Base-by-base conservation (phyloP, 2,888 invertebrate species). In the Kryphioiulus occultus region DNA sequence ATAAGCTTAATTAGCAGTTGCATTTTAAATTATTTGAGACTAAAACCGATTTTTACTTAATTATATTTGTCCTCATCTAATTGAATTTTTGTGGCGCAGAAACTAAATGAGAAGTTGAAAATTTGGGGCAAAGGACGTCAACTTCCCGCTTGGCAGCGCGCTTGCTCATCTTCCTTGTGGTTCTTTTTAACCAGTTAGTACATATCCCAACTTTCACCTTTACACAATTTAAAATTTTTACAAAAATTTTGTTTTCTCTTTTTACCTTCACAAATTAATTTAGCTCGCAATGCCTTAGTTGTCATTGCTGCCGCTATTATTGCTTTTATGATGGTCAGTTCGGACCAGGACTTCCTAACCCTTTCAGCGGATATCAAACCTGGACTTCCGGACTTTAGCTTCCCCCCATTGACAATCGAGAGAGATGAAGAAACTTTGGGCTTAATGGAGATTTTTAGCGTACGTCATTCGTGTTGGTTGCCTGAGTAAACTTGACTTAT, bases 251-350 rank as follows among this genome's bases (percentile, higher is more conserved):
- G 1, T 35, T 32, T 32, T 19, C 32, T 15, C 5, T 10, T 26
- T 68, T 68, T 26, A 0, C 26, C 12, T 68, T 68, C 22, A n/a
- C n/a, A 59, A n/a, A n/a, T 22, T 15, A 30, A 30, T 35, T 87
- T 86, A 89, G 94, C 95, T 0, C 93, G 96, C 89, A 96, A 96
- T 92, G 96, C 96, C 89, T 92, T 96, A 82, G 94, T 96, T 42
- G 96, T 96, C 88, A 93, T 96, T 32, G 92, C 94, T 22, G 95
- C 95, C 91, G 95, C 94, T 0, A 93, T 94, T 12, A 92, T 95
- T 86, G 96, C 96, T 0, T 94, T 94, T 90, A 91, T 93, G 85
- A 92, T 95, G 35, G 85, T 86, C 12, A 87, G 88, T 59, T 88
- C 88, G 59, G 89, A 89, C 17, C 84, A 86, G 4, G 87, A 89